Conservation (phyloP, 2,797 vertebrate genomes). For the Sternotherus odoratus region DNA sequence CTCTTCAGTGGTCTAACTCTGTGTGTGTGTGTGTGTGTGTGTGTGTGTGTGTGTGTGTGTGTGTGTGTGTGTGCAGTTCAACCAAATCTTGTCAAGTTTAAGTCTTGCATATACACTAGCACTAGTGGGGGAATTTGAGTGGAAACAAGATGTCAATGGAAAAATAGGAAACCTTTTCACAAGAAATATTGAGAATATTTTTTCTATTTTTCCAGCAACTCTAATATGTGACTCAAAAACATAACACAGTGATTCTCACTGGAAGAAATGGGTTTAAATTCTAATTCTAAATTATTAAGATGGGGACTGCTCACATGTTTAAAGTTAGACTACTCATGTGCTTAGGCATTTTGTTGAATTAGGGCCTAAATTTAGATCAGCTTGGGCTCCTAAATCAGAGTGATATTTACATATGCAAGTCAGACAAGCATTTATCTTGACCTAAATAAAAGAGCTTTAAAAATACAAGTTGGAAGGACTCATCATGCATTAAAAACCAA, state of each 20-base stretch:
- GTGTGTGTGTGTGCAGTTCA: neutral
- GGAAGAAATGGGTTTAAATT: neutral
- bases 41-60: neutral
- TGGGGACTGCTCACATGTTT: neutral
- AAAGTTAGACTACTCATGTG: conserved; percentile 15
- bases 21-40: neutral
- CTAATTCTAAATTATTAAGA: neutral
- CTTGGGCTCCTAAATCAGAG: neutral
- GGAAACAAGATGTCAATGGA: neutral
- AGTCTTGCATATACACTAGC: neutral
- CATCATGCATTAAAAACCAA: neutral
- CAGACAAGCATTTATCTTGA: neutral
- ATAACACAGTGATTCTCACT: neutral
- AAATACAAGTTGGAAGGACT: conserved; percentile 20
- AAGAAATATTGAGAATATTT: neutral
- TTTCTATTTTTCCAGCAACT: neutral
- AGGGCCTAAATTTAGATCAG: conserved; percentile 15
- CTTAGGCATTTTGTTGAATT: conserved; percentile 12
- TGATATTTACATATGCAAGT: neutral
- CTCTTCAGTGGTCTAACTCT: neutral
- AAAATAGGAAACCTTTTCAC: neutral
- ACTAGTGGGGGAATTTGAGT: neutral
- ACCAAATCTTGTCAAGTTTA: neutral
- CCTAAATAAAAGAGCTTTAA: neutral
- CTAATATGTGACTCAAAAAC: neutral